These are phyloP conservation scores for Eristalis tenax DNA, from an alignment of 2,888 invertebrate species.

Conservation along the genomic window DNA sequence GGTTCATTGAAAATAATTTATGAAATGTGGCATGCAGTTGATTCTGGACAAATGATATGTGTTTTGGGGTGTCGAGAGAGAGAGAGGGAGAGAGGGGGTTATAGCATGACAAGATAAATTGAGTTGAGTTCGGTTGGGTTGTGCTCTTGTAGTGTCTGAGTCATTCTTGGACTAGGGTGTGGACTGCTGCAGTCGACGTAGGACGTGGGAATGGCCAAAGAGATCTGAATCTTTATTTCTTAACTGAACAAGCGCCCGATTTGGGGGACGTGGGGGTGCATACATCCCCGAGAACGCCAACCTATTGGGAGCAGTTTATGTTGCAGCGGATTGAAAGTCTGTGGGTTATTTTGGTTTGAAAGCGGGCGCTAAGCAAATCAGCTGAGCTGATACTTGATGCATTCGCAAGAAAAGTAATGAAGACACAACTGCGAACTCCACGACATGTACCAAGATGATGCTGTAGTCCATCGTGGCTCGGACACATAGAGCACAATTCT, in stretches of 20 bases:
- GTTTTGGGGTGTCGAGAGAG: neutral
- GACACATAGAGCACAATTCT: too few relatives aligned
- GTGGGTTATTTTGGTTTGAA: too few relatives aligned
- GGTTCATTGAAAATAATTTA: conserved; percentile 58
- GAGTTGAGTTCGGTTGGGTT: neutral
- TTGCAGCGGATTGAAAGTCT: neutral
- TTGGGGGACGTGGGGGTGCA: neutral
- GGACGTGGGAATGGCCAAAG: neutral
- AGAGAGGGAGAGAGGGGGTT: neutral
- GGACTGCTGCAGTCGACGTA: neutral
- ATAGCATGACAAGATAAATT: neutral
- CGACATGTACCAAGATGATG: too few relatives aligned
- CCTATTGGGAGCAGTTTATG: neutral
- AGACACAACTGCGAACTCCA: too few relatives aligned
- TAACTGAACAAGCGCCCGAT: neutral
- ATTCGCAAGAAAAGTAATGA: too few relatives aligned
- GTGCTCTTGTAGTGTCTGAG: neutral
- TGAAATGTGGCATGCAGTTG: conserved; percentile 41
- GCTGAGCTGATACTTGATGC: too few relatives aligned
- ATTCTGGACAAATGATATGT: neutral
- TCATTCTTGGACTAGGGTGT: neutral
- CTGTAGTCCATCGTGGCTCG: too few relatives aligned
- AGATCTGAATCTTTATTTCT: neutral
- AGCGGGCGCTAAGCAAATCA: too few relatives aligned
- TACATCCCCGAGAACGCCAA: neutral